phyloP scores from a whole-genome alignment of 2,797 vertebrate genomes.

The Tokudaia muenninki region DNA sequence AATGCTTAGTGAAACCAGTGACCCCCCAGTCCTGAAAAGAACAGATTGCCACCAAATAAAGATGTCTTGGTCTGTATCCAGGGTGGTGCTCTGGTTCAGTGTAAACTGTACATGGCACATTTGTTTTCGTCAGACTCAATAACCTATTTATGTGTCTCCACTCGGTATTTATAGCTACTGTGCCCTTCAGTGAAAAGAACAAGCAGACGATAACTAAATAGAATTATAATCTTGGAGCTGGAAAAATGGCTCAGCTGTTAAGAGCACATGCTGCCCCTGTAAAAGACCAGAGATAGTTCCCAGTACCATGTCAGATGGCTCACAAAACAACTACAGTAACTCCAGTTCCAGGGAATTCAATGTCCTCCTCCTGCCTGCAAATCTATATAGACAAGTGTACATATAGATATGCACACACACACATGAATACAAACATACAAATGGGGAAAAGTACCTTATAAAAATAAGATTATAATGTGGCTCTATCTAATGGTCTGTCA shows the following conservation, averaged over 20 bases:
- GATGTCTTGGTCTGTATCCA: neutral
- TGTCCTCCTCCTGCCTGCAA: neutral
- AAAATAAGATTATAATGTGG: neutral
- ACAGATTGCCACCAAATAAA: neutral
- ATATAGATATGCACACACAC: neutral
- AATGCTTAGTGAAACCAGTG: neutral
- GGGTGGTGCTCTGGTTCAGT: neutral
- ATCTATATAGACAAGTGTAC: neutral
- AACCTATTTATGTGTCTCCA: neutral
- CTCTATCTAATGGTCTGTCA: slow-evolving; percentile 8
- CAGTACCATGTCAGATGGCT: neutral
- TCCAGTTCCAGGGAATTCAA: neutral
- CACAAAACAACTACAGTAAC: neutral
- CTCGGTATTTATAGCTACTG: neutral
- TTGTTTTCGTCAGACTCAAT: neutral
- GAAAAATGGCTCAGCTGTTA: neutral
- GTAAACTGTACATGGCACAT: neutral
- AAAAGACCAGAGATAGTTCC: neutral
- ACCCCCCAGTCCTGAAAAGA: neutral
- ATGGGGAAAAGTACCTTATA: neutral
- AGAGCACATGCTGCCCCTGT: neutral
- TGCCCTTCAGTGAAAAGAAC: neutral
- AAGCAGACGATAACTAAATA: slow-evolving; percentile 45
- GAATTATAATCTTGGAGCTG: neutral
- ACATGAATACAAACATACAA: neutral